These are phyloP conservation scores for Lobophora halterata DNA, from an alignment of 2,888 invertebrate genomes.

Conservation along the genomic window DNA sequence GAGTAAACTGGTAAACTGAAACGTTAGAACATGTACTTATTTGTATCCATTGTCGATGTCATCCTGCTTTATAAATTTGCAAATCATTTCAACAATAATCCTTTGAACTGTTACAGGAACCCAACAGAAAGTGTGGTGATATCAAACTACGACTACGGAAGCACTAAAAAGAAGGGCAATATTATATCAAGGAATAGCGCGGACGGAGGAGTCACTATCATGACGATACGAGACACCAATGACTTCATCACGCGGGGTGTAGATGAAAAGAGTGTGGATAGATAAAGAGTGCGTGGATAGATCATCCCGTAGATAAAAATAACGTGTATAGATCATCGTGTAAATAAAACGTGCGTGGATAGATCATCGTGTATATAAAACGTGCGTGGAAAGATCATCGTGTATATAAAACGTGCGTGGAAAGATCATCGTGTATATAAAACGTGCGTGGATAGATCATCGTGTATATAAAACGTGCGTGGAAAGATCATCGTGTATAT, in stretches of 20 bases:
- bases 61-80: not conserved
- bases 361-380: too few species aligned
- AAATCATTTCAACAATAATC: slow-evolving; percentile 47
- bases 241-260: slow-evolving; percentile 58
- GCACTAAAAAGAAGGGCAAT: slow-evolving; percentile 71
- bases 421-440: too few species aligned
- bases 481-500: too few species aligned
- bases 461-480: too few species aligned
- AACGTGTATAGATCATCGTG: too few species aligned
- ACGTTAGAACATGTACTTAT: too few species aligned
- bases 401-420: too few species aligned
- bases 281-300: slow-evolving; percentile 57
- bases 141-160: slow-evolving; percentile 75
- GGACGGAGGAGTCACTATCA: slow-evolving; percentile 70
- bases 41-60: not conserved
- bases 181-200: slow-evolving; percentile 63
- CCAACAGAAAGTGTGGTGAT: slow-evolving; percentile 75
- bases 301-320: too few species aligned
- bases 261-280: slow-evolving; percentile 60
- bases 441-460: too few species aligned
- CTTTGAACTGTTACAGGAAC: slow-evolving; percentile 65
- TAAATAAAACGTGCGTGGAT: not conserved
- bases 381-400: too few species aligned
- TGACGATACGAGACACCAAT: slow-evolving; percentile 62
- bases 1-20: too few species aligned